Conservation (phyloP, 2,888 invertebrate genomes). For the Julus scanicus region DNA sequence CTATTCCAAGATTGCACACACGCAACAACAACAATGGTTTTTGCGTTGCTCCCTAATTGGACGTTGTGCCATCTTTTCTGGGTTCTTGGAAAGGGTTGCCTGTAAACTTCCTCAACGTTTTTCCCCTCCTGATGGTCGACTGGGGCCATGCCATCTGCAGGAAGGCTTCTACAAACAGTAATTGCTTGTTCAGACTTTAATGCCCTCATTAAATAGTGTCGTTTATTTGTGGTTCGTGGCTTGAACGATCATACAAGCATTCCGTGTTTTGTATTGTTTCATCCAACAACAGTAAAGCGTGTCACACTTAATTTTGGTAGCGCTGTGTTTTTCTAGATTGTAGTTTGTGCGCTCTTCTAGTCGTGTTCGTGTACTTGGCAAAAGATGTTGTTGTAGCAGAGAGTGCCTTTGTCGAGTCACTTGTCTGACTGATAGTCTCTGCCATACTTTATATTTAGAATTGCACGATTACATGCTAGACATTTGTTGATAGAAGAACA, state of each 20-base stretch:
- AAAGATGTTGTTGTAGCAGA: not conserved
- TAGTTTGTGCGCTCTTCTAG: not conserved
- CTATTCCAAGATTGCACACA: too few species aligned
- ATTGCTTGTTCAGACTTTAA: slow-evolving; percentile 1
- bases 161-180: not conserved
- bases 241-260: not conserved
- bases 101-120: not conserved
- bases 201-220: not conserved
- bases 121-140: not conserved
- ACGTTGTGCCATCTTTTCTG: not conserved
- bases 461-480: not conserved
- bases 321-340: not conserved
- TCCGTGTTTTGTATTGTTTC: not conserved
- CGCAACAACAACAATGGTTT: too few species aligned
- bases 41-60: too few species aligned
- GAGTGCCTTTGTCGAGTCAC: not conserved
- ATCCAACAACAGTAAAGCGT: not conserved
- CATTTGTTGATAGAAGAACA: not conserved
- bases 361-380: not conserved
- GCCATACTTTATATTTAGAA: not conserved
- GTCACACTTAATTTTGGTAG: not conserved
- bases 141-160: not conserved
- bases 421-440: not conserved
- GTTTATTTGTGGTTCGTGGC: not conserved
- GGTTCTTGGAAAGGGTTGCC: not conserved